Conservation (phyloP, 2,888 invertebrate genomes). For the Perdita meconis region DNA sequence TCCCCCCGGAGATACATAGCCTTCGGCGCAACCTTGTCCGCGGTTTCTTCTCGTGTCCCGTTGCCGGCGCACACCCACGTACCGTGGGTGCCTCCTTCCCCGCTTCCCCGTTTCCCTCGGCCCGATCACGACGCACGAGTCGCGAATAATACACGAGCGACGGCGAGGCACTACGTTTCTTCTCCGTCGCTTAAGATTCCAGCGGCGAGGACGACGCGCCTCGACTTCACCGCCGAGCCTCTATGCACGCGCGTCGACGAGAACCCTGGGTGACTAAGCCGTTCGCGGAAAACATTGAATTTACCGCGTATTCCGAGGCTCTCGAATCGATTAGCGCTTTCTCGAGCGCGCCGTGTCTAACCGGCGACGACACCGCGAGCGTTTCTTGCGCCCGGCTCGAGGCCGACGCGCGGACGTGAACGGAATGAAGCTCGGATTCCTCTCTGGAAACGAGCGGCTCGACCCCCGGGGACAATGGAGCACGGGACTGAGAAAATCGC, state of each 20-base stretch:
- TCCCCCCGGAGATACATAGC: conserved; percentile 53
- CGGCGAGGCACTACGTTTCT: conserved; percentile 6
- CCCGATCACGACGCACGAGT: conserved; percentile 28
- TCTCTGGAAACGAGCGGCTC: conserved; percentile 21
- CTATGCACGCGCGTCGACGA: conserved; percentile 42
- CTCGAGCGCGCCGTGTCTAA: conserved; percentile 35
- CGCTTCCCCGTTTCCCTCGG: background rate
- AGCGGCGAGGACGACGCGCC: conserved; percentile 23
- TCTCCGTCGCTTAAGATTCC: conserved; percentile 66
- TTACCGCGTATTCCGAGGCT: conserved; percentile 62
- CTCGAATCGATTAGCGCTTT: conserved; percentile 71
- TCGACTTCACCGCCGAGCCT: conserved; percentile 17
- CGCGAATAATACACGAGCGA: conserved; percentile 39
- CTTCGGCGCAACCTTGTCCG: conserved; percentile 54
- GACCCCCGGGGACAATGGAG: background rate
- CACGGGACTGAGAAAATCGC: background rate
- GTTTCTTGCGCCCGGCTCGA: conserved; percentile 61
- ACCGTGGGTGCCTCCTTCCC: background rate
- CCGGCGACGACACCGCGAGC: conserved; percentile 53
- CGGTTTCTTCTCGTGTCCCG: conserved; percentile 33
- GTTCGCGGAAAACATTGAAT: conserved; percentile 72
- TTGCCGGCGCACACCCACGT: conserved; percentile 22
- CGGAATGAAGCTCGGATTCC: conserved; percentile 48
- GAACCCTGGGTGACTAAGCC: conserved; percentile 75
- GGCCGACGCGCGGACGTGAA: conserved; percentile 60